phyloP scores from a whole-genome alignment of 2,888 invertebrate genomes.

The Nomada fabriciana region DNA sequence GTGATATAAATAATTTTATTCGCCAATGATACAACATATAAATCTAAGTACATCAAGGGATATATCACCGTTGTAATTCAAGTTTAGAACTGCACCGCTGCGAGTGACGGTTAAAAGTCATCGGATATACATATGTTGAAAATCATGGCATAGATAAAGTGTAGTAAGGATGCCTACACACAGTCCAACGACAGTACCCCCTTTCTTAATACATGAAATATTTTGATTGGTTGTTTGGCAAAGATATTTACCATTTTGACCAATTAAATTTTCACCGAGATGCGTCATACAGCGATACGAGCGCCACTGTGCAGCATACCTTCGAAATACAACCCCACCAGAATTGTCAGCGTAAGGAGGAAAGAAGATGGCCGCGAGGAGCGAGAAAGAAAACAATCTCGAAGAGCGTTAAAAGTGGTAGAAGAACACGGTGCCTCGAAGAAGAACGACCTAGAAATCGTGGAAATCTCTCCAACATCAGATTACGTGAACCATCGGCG shows the following conservation, averaged over 20 bases:
- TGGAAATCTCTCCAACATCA: slow-evolving; percentile 26
- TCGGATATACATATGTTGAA: not conserved
- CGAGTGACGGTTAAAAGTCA: slow-evolving; percentile 16
- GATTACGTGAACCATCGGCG: slow-evolving; percentile 16
- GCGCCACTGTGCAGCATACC: slow-evolving; percentile 22
- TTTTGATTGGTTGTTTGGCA: slow-evolving; percentile 11
- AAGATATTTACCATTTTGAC: not conserved
- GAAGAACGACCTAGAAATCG: slow-evolving; percentile 47
- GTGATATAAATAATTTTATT: not conserved
- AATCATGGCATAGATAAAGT: slow-evolving; percentile 10
- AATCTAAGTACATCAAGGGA: not conserved
- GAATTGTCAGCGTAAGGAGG: slow-evolving; percentile 22
- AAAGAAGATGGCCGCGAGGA: slow-evolving; percentile 57
- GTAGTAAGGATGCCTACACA: not conserved
- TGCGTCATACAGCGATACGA: slow-evolving; percentile 38
- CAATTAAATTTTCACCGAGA: slow-evolving; percentile 30
- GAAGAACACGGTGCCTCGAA: slow-evolving; percentile 57
- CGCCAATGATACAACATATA: not conserved
- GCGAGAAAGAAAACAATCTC: slow-evolving; percentile 62
- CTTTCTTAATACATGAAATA: not conserved
- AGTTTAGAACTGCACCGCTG: not conserved
- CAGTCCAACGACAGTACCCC: not conserved
- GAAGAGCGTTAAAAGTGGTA: slow-evolving; percentile 56
- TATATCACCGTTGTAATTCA: not conserved
- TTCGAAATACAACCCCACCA: slow-evolving; percentile 42